Base-by-base conservation (phyloP, 2,888 invertebrate species). In the Ferdinandea cuprea region DNA sequence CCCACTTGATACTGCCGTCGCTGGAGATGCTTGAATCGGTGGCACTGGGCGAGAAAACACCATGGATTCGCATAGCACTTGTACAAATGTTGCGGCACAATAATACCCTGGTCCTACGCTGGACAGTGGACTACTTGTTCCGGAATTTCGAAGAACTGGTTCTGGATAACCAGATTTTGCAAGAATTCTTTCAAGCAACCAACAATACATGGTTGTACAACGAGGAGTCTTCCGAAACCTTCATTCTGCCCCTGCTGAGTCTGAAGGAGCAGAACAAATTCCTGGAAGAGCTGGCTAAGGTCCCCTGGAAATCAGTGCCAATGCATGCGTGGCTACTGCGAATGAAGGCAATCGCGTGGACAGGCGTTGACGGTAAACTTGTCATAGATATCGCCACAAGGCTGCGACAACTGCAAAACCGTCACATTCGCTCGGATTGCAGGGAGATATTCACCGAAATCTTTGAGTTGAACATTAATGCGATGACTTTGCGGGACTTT, bases 1-100 rank as follows among this genome's bases (percentile, higher is more conserved):
- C 91, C 1, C 90, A 90, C 73, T 69, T 90, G 4, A 88, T 90
- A 30, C 68, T 90, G n/a, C 90, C 90, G 9, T 88, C 89, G 0
- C 58, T 90, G 8, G 74, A 61, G 32, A 85, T 83, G 28, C 72
- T 88, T 0, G 40, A 85, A 30, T 59, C 21, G 17, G 52, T 86
- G 5, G 15, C 50, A 1, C 17, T 86, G 1, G 76, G 66, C 1
- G 40, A 65, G 17, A 85, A 86, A 77, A 58, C 69, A 4, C 63
- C 71, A 3, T 89, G 88, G 88, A 59, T 88, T 5, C 85, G 88
- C 7, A 87, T 89, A 61, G 52, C 90, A 0, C 87, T 88, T 17
- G 59, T 52, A 0, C 85, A 87, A 63, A 85, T 90, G 17, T 56
- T 90, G 25, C 78, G 77, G 32, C 89, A 90, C 42, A 88, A 85